Evolutionary conservation across 2,888 invertebrate genomes (phyloP), one percentile per base, ranked within the genome.

Genomic region (Cloeon dipterum): DNA sequence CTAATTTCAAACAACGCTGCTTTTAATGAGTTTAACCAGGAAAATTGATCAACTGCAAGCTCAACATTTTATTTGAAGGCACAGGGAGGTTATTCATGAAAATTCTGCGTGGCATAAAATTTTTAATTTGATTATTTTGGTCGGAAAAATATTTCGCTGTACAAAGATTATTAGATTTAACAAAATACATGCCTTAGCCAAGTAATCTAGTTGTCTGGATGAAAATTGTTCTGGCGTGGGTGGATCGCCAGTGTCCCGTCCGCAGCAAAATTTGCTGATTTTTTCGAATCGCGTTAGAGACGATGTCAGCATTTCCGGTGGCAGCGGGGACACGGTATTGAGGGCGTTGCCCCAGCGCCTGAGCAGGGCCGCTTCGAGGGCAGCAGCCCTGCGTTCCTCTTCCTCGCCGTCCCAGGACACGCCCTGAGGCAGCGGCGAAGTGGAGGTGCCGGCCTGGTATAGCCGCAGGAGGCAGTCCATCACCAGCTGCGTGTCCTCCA

Each of bases 181-280:
- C n/a, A n/a, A n/a, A n/a, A n/a, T n/a, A n/a, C n/a, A 29, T 8
- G 29, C 29, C 29, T 29, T 29, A 11, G 29, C 29, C n/a, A 29
- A 14, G 14, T 29, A 29, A n/a, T 29, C 29, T n/a, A 29, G 7
- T 16, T 29, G 29, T 16, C 29, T n/a, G n/a, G n/a, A n/a, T 14
- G 29, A 29, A 14, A 29, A 29, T n/a, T 29, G 29, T n/a, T 29
- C 29, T 11, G 29, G 29, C n/a, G 7, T n/a, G n/a, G 29, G 29
- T 7, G 29, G 7, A 7, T 16, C 16, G 14, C n/a, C n/a, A n/a
- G 29, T 7, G n/a, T 29, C 16, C 7, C n/a, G 14, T n/a, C 29
- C 5, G 7, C n/a, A n/a, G n/a, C n/a, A 29, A 7, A 29, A 16
- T 29, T 29, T 5, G 5, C 13, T 5, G n/a, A 29, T n/a, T n/a